Evolutionary conservation across 2,888 invertebrate genomes (phyloP), one percentile per base, ranked within the genome.

Genomic region (Biston betularia): DNA sequence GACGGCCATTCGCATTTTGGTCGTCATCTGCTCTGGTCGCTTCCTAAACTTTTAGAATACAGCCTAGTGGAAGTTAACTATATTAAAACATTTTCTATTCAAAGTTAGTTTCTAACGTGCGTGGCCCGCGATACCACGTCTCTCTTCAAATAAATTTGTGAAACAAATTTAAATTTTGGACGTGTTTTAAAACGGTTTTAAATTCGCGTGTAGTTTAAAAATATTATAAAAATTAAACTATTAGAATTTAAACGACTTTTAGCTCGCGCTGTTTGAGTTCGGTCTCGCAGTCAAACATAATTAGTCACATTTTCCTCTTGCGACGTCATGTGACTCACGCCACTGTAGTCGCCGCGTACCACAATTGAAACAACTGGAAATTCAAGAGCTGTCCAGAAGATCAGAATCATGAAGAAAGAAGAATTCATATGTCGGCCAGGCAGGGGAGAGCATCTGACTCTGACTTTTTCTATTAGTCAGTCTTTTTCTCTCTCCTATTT

Each of bases 401-500:
- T 72, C 56, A 73, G 79, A 80, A 70, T 74, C 55, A 59, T 68
- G 77, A 82, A 83, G 76, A 83, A 75, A 69, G 84, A 80, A 80
- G 70, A 77, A 52, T 59, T 9, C 61, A 74, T 70, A 79, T 92
- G 93, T 89, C 87, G 77, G 85, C 85, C 85, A 89, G 90, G 87
- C 95, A 94, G 96, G 96, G 93, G 95, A 93, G 95, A 95, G 95
- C 91, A 94, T 94, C 92, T 89, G 96, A 95, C 95, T 95, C 82
- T 35, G 95, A 94, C 95, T 95, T 88, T 92, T 89, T 79, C 77
- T 83, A 84, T 81, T 83, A 96, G 96, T 96, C 96, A 96, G 96
- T 96, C 96, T 96, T 96, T 96, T 96, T 96, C 96, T 96, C 96
- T 96, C 96, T 96, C 96, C 96, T 96, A 96, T 96, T 94, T 92